Evolutionary conservation across 2,797 vertebrate species (phyloP).

Genomic region (Danio choprae): DNA sequence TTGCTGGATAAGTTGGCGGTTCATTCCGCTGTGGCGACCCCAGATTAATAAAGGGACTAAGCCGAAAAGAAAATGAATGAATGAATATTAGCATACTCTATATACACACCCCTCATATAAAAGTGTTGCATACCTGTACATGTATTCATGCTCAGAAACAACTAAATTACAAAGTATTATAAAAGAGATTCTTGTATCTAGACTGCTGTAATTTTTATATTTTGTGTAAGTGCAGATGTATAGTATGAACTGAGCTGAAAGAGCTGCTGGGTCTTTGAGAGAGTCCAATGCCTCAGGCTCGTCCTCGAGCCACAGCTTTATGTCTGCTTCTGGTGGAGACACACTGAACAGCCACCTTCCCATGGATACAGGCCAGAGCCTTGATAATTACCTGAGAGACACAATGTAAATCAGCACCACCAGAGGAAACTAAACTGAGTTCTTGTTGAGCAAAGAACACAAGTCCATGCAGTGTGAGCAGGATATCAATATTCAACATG

Average conservation of each 20-base stretch:
- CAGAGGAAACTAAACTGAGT: constrained; percentile 51
- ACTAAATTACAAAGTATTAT: too few relatives aligned
- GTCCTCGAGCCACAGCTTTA: constrained; percentile 71
- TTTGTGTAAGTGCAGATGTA: constrained; percentile 46
- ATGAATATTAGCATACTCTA: too few relatives aligned
- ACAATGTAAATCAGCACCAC: constrained; percentile 45
- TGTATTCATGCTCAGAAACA: too few relatives aligned
- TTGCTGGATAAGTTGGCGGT: too few relatives aligned
- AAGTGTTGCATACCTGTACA: too few relatives aligned
- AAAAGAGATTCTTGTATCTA: not conserved
- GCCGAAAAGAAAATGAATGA: too few relatives aligned
- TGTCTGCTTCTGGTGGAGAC: constrained; percentile 62
- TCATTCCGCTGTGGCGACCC: too few relatives aligned
- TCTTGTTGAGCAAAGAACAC: constrained; percentile 24
- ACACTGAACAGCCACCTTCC: constrained; percentile 51
- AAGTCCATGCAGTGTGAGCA: constrained; percentile 31
- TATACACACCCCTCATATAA: too few relatives aligned
- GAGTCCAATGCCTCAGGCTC: constrained; percentile 74
- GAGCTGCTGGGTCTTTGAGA: constrained; percentile 71
- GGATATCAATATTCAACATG: constrained; percentile 31
- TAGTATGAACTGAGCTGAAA: constrained; percentile 61
- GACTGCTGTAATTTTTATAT: constrained; percentile 35
- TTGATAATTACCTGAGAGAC: constrained; percentile 51
- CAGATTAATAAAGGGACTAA: too few relatives aligned
- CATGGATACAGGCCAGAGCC: constrained; percentile 45